These are phyloP conservation scores for Polyergus mexicanus DNA, from an alignment of 1,140 invertebrate species.

Conservation along the genomic window DNA sequence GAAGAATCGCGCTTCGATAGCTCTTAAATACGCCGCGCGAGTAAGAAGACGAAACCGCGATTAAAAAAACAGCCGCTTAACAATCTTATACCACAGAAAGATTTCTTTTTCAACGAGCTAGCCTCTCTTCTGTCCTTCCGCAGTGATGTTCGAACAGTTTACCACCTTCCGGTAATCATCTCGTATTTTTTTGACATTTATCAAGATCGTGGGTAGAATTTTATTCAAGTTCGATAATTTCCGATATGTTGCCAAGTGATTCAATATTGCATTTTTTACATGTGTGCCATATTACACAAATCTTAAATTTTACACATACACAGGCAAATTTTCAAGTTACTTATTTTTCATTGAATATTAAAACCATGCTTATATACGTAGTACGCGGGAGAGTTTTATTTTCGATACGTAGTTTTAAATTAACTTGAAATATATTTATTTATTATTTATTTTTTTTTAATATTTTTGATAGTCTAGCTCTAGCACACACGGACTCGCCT, in stretches of 20 bases:
- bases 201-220: background rate
- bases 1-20: constrained; percentile 75
- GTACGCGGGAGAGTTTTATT: background rate
- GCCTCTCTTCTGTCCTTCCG: background rate
- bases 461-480: background rate
- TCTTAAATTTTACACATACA: background rate
- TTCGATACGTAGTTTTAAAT: background rate
- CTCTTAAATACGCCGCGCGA: constrained; percentile 78
- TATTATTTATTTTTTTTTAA: background rate
- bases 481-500: background rate
- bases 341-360: background rate
- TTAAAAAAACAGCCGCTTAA: constrained; percentile 44
- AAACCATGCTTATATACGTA: background rate
- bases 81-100: constrained; percentile 42
- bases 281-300: no score
- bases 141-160: background rate
- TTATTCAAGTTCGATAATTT: background rate
- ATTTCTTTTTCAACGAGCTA: background rate
- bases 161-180: background rate
- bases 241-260: background rate
- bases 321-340: background rate
- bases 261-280: background rate
- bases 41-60: constrained; percentile 57
- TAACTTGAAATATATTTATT: background rate
- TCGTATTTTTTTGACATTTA: background rate